Conservation (phyloP, 2,888 invertebrate species). For the Amphipoea lucens region DNA sequence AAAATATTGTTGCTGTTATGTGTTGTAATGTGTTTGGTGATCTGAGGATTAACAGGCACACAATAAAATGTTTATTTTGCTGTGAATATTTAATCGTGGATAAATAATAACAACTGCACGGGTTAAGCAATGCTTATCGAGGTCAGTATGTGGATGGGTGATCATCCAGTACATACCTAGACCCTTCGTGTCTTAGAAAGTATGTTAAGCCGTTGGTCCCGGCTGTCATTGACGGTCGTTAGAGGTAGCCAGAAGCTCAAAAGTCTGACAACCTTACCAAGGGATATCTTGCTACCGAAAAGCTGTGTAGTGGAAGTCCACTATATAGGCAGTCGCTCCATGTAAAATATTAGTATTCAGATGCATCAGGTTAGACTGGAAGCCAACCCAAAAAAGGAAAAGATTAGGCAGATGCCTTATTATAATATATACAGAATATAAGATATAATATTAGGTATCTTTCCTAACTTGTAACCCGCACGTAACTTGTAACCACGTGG, state of each 20-base stretch:
- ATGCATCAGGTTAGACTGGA: no score
- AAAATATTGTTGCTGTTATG: conserved; percentile 21
- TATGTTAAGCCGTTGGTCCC: no score
- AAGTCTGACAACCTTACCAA: background rate
- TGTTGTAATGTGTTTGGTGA: conserved; percentile 11
- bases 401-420: no score
- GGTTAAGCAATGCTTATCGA: background rate
- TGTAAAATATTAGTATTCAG: background rate
- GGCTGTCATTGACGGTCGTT: no score
- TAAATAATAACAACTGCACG: background rate
- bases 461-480: no score
- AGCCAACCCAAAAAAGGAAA: no score
- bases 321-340: background rate
- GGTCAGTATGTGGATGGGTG: background rate
- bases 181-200: no score
- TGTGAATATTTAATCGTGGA: conserved; percentile 3
- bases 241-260: background rate
- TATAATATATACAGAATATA: no score
- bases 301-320: background rate
- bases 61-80: background rate
- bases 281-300: background rate
- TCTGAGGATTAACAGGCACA: conserved; percentile 14
- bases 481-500: no score
- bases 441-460: no score
- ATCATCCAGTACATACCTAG: no score